A percentile compares a stretch with the other conserved stretches of the same genome.
These are phyloP conservation scores for Argopecten irradians DNA, from an alignment of 1,140 invertebrate species.

Conservation along the genomic window DNA sequence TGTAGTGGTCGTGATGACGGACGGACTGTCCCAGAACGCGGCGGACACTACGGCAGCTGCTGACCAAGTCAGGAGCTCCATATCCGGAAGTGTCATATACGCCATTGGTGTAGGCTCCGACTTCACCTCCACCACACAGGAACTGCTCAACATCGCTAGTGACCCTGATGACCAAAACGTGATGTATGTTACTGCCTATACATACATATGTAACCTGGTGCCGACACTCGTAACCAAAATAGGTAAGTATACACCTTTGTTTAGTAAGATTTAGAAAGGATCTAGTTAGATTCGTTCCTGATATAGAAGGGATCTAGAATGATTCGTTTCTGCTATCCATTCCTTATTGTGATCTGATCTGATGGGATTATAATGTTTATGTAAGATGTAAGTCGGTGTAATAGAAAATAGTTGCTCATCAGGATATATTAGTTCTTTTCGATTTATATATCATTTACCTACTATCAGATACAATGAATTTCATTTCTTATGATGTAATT, in stretches of 20 bases:
- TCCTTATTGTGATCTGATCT: too few species aligned
- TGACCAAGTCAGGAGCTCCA: not conserved
- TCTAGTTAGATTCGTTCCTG: too few species aligned
- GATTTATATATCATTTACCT: too few species aligned
- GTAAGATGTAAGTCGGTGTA: too few species aligned
- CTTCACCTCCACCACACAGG: not conserved
- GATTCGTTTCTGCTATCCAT: too few species aligned
- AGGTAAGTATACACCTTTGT: not conserved
- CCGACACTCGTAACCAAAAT: not conserved
- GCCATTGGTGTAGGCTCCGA: not conserved
- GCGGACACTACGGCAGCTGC: not conserved
- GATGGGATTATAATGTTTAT: too few species aligned
- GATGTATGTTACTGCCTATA: not conserved
- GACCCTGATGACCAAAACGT: not conserved
- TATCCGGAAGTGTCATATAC: not conserved
- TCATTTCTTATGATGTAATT: too few species aligned
- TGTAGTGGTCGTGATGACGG: conserved; percentile 31
- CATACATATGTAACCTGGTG: not conserved
- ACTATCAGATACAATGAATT: too few species aligned
- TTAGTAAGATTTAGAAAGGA: too few species aligned
- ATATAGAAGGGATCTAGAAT: too few species aligned
- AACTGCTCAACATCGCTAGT: not conserved
- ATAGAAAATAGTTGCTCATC: too few species aligned
- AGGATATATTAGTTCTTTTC: too few species aligned
- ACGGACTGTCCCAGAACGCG: conserved; percentile 24